These are phyloP conservation scores for Silurus meridionalis DNA, from an alignment of 2,113 vertebrate species.

Conservation along the genomic window DNA sequence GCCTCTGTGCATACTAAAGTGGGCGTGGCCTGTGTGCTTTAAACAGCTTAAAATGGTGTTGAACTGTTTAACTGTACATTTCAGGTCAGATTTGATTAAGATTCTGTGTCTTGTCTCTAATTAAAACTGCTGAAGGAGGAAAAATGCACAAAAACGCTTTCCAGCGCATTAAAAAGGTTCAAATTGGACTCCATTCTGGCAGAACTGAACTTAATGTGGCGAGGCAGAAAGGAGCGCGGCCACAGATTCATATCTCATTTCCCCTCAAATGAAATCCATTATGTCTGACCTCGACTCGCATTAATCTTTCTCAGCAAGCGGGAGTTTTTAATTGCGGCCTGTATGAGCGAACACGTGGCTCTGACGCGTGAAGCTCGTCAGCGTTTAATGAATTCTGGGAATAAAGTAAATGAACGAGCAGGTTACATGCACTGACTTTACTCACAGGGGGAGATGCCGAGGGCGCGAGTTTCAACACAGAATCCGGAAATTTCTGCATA, in stretches of 20 bases:
- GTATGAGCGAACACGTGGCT: constrained; percentile 55
- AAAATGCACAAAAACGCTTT: constrained; percentile 19
- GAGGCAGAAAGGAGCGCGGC: constrained; percentile 49
- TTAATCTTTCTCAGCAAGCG: constrained; percentile 67
- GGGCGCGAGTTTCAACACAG: background rate
- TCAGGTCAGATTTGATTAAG: constrained; percentile 20
- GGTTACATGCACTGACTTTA: background rate
- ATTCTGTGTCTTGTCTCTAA: constrained; percentile 5
- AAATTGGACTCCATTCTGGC: constrained; percentile 42
- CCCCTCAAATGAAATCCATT: constrained; percentile 65
- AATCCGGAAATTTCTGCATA: background rate
- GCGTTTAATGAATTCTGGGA: constrained; percentile 67
- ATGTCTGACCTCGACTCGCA: constrained; percentile 67
- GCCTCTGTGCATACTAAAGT: background rate
- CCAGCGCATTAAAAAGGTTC: constrained; percentile 30
- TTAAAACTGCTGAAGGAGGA: constrained; percentile 27
- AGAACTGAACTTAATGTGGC: constrained; percentile 64
- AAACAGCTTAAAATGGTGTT: background rate
- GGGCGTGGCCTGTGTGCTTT: background rate
- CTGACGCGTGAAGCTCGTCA: constrained; percentile 65
- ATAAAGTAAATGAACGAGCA: constrained; percentile 60
- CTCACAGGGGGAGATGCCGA: background rate
- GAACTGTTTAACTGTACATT: background rate
- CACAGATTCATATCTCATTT: constrained; percentile 66
- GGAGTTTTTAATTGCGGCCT: constrained; percentile 63